A percentile compares a stretch with the other conserved stretches of the same genome.
phyloP scores from a whole-genome alignment of 1,140 invertebrate species.

The Stegodyphus dumicola region DNA sequence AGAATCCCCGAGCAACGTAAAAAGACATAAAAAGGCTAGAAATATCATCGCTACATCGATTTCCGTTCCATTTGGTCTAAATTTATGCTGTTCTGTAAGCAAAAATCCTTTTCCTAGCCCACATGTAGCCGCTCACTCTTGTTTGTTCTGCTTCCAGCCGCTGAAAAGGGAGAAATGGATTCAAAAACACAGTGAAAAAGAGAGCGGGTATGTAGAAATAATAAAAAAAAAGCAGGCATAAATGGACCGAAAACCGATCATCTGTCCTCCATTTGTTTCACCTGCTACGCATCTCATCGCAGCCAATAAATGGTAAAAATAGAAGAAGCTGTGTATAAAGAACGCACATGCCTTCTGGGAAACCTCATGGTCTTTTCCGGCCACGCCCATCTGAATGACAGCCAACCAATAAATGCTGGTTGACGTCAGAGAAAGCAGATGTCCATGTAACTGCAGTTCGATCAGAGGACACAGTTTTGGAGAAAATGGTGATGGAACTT shows the following conservation, averaged over 20 bases:
- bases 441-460: conserved; percentile 33
- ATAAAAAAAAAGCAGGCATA: conserved; percentile 11
- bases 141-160: too few relatives aligned
- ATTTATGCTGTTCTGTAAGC: too few relatives aligned
- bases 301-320: conserved; percentile 48
- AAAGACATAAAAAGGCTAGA: too few relatives aligned
- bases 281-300: conserved; percentile 41
- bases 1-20: too few relatives aligned
- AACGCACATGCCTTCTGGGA: conserved; percentile 43
- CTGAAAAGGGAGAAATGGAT: too few relatives aligned
- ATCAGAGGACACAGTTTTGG: conserved; percentile 1
- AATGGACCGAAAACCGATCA: conserved; percentile 44
- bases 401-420: conserved; percentile 52
- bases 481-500: conserved; percentile 46
- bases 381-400: conserved; percentile 56
- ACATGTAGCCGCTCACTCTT: too few relatives aligned
- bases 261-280: conserved; percentile 50
- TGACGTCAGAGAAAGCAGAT: conserved; percentile 57
- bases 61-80: too few relatives aligned
- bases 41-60: too few relatives aligned
- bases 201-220: neutral
- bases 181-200: neutral
- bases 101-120: too few relatives aligned
- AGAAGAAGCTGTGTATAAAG: conserved; percentile 19
- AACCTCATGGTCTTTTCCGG: conserved; percentile 56